Evolutionary conservation across 2,113 vertebrate genomes (phyloP).

Genomic region (Tetraodon nigroviridis): DNA sequence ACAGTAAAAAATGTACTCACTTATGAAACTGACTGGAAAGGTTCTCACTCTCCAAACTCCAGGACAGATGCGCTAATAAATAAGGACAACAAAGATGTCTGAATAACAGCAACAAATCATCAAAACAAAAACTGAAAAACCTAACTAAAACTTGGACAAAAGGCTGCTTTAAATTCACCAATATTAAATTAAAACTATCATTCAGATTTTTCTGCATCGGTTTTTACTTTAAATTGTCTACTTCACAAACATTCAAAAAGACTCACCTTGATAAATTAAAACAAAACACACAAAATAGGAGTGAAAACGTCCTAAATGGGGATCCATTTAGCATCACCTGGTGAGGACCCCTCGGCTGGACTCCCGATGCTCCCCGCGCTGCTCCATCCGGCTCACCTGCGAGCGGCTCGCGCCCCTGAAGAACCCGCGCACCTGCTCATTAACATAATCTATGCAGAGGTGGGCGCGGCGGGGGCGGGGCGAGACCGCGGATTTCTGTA

Average conservation of each 20-base stretch:
- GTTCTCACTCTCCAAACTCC: conserved; percentile 58
- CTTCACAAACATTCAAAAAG: neutral
- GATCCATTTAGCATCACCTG: conserved; percentile 76
- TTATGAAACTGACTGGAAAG: conserved; percentile 58
- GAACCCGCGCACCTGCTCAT: conserved; percentile 59
- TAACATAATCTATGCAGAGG: conserved; percentile 73
- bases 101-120: neutral
- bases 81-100: neutral
- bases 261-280: conserved; percentile 75
- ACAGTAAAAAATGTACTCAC: conserved; percentile 56
- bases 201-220: neutral
- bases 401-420: conserved; percentile 51
- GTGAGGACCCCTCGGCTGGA: conserved; percentile 51
- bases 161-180: no score
- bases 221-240: no score
- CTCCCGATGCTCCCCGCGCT: conserved; percentile 48
- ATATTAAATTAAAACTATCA: no score
- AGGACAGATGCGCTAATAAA: conserved; percentile 65
- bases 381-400: conserved; percentile 58
- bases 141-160: no score
- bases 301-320: conserved; percentile 48
- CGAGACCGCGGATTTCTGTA: neutral
- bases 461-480: conserved; percentile 13
- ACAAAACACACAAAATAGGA: conserved; percentile 55
- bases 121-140: neutral